Conservation (phyloP, 1,140 invertebrate species). For the Eubasilissa regina region DNA sequence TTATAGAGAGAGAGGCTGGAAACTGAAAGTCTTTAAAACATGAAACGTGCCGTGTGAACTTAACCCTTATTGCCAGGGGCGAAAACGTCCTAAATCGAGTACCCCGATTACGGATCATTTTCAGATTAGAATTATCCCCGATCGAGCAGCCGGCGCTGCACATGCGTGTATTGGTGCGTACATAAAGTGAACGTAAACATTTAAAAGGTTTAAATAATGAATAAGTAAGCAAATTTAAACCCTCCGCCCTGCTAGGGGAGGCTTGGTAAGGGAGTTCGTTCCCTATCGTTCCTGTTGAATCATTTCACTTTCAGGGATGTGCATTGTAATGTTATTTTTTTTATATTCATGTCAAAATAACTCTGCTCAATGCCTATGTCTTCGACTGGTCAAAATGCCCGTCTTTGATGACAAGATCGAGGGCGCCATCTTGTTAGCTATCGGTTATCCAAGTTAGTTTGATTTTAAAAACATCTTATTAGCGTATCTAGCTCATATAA, state of each 20-base stretch:
- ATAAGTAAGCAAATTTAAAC: constrained; percentile 61
- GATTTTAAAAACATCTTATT: no score
- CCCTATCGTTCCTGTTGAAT: constrained; percentile 45
- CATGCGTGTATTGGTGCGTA: constrained; percentile 48
- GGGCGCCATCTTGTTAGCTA: no score
- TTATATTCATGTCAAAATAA: no score
- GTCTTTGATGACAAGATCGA: no score
- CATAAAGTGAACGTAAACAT: constrained; percentile 59
- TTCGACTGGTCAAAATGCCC: no score
- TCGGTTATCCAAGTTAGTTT: no score
- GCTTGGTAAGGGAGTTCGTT: constrained; percentile 46
- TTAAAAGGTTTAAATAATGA: constrained; percentile 62
- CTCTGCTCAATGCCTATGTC: no score
- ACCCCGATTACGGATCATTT: constrained; percentile 17
- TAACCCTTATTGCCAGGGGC: constrained; percentile 16
- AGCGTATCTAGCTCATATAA: no score
- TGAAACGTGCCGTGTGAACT: not conserved
- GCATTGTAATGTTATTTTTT: no score
- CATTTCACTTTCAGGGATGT: constrained; percentile 26
- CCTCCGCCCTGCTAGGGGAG: constrained; percentile 52
- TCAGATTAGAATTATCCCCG: constrained; percentile 39
- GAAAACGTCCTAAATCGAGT: not conserved
- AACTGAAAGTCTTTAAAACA: not conserved
- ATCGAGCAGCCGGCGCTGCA: constrained; percentile 41
- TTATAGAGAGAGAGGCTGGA: constrained; percentile 33